Conservation (phyloP, 2,888 invertebrate species). For the Apeira syringaria region DNA sequence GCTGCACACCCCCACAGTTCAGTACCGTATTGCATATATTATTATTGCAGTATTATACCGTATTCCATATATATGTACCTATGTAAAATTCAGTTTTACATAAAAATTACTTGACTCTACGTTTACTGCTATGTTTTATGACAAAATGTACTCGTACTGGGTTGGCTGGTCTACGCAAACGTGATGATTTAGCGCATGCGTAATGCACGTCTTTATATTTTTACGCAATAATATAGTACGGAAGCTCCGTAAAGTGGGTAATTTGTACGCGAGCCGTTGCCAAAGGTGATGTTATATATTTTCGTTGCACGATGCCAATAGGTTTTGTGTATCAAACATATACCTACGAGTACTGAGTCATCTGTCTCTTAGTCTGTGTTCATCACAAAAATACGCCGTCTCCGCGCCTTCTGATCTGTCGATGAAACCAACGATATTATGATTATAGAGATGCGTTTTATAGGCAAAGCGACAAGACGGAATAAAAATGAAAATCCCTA, state of each 20-base stretch:
- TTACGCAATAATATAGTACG: conserved; percentile 31
- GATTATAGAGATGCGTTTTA: no score
- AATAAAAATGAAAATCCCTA: no score
- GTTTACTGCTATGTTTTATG: no score
- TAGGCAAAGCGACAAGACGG: no score
- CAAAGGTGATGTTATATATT: conserved; percentile 29
- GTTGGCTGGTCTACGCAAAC: no score
- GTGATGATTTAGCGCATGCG: conserved; percentile 21
- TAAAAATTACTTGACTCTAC: no score
- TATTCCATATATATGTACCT: no score
- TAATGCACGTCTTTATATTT: conserved; percentile 29
- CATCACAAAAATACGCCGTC: conserved; percentile 14
- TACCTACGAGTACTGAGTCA: conserved; percentile 18
- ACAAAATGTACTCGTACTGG: no score
- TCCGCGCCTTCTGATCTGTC: background rate
- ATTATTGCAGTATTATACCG: no score
- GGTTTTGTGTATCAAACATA: conserved; percentile 25
- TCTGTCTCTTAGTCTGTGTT: conserved; percentile 15
- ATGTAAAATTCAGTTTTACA: no score
- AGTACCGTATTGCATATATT: no score
- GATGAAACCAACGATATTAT: background rate
- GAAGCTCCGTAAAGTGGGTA: conserved; percentile 27
- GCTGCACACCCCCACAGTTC: no score
- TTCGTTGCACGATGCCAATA: conserved; percentile 21
- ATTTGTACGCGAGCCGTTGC: conserved; percentile 31